Percentiles rank a stretch among this genome's conserved stretches.
These are phyloP conservation scores for Oreochromis grahami DNA, from an alignment of 2,797 vertebrate species.

Conservation along the genomic window DNA sequence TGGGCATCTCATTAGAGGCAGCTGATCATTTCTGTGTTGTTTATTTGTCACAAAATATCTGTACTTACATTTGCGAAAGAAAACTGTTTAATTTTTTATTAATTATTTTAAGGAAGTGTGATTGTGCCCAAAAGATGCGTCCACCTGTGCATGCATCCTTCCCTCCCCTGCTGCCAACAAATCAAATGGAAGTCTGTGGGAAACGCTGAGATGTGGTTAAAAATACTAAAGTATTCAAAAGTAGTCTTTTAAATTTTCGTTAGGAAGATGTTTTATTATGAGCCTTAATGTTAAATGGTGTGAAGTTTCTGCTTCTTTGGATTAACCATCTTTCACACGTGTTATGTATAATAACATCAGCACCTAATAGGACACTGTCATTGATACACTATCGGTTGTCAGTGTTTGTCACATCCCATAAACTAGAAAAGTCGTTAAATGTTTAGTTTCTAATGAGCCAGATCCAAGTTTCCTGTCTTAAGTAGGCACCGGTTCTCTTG, in stretches of 20 bases:
- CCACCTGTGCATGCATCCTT: not conserved
- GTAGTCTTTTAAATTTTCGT: not conserved
- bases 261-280: not conserved
- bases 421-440: conserved; percentile 22
- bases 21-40: not conserved
- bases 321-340: not conserved
- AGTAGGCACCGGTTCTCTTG: conserved; percentile 13
- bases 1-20: not conserved
- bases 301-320: not conserved
- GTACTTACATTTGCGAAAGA: not conserved
- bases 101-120: not conserved
- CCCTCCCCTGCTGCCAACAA: not conserved
- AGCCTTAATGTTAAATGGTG: not conserved
- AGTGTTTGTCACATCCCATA: conserved; percentile 44
- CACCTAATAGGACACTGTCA: not conserved
- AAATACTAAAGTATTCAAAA: not conserved
- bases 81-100: not conserved
- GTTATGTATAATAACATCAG: not conserved
- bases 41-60: not conserved
- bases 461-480: conserved; percentile 54
- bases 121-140: not conserved
- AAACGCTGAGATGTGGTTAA: not conserved
- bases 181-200: not conserved
- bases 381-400: conserved; percentile 15
- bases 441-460: conserved; percentile 50